Percentiles rank a stretch among this genome's conserved stretches.
Conservation (phyloP, 2,888 invertebrate species). For the Drosophila multiciliata region DNA sequence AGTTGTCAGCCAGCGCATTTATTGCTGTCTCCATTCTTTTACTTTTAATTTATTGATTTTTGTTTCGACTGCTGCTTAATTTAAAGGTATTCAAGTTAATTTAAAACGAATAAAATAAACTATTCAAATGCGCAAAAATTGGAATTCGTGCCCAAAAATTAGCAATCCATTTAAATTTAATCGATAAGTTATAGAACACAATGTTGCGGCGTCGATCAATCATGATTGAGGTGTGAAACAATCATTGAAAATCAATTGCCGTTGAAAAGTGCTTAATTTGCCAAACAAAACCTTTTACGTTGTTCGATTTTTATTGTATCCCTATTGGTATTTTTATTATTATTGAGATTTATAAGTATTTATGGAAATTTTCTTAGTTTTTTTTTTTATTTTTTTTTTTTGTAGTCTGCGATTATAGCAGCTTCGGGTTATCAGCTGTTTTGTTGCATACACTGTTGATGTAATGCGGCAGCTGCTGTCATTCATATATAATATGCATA, state of each 20-base stretch:
- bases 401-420: conserved; percentile 46
- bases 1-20: conserved; percentile 22
- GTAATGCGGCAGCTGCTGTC: conserved; percentile 41
- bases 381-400: conserved; percentile 11
- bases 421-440: conserved; percentile 65
- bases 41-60: not conserved
- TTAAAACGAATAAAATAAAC: conserved; percentile 17
- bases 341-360: conserved; percentile 41
- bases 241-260: conserved; percentile 40
- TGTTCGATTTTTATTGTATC: conserved; percentile 10
- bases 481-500: conserved; percentile 33
- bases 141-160: conserved; percentile 17
- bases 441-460: conserved; percentile 14
- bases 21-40: conserved; percentile 1
- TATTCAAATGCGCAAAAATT: conserved; percentile 14
- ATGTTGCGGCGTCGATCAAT: conserved; percentile 41
- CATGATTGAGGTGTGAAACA: conserved; percentile 52
- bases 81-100: conserved; percentile 48
- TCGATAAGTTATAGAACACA: conserved; percentile 17
- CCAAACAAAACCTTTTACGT: conserved; percentile 30
- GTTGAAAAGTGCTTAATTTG: conserved; percentile 36
- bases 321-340: conserved; percentile 19
- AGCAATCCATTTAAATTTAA: conserved; percentile 22
- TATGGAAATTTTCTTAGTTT: conserved; percentile 41
- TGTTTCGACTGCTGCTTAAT: conserved; percentile 35